Percentiles rank a stretch among this genome's conserved stretches.
These are phyloP conservation scores for Ladona fulva DNA, from an alignment of 1,140 invertebrate species.

Conservation along the genomic window DNA sequence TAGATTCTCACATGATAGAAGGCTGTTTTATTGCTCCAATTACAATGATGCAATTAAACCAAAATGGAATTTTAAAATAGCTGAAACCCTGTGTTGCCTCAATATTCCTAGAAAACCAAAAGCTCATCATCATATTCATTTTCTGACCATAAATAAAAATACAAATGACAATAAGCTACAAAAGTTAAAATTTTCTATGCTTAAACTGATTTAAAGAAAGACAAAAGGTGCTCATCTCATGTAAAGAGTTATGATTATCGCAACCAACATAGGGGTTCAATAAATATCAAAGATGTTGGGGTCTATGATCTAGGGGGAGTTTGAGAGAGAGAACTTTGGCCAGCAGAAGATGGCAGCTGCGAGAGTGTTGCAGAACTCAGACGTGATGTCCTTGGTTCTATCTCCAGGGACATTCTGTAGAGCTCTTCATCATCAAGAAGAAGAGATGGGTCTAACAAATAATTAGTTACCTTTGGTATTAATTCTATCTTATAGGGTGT, in stretches of 20 bases:
- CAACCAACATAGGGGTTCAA: too few relatives aligned
- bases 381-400: conserved; percentile 67
- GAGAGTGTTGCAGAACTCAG: conserved; percentile 35
- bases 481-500: conserved; percentile 86
- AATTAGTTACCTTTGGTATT: conserved; percentile 69
- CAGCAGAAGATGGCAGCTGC: conserved; percentile 16
- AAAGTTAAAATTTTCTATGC: too few relatives aligned
- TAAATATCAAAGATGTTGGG: too few relatives aligned
- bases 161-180: too few relatives aligned
- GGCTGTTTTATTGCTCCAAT: background rate
- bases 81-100: background rate
- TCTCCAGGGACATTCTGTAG: conserved; percentile 70
- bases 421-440: conserved; percentile 74
- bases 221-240: too few relatives aligned
- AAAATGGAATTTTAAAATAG: background rate
- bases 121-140: too few relatives aligned
- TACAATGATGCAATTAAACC: background rate
- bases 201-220: too few relatives aligned
- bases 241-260: too few relatives aligned
- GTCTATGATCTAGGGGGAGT: conserved; percentile 12
- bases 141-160: too few relatives aligned
- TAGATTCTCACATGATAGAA: too few relatives aligned
- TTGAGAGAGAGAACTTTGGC: conserved; percentile 1
- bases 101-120: too few relatives aligned
- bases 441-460: conserved; percentile 67